Percentiles rank a stretch among this genome's conserved stretches.
These are phyloP conservation scores for Eumerus sabulonum DNA, from an alignment of 2,888 invertebrate genomes.

Conservation along the genomic window DNA sequence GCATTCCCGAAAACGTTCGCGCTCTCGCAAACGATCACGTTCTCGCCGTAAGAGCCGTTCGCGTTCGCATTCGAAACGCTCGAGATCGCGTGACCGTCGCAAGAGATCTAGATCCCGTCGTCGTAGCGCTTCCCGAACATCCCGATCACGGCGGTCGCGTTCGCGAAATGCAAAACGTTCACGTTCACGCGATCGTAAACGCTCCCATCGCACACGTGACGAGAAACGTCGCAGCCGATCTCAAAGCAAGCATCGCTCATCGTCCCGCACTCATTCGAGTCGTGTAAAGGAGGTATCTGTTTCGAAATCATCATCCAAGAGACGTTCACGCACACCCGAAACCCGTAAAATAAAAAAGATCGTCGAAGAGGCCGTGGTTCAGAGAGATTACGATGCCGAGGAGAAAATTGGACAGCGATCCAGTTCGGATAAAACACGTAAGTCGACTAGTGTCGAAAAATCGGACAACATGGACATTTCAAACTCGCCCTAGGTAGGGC, in stretches of 20 bases:
- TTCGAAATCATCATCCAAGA: conserved; percentile 74
- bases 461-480: conserved; percentile 90
- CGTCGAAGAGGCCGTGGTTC: conserved; percentile 73
- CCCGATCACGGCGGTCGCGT: conserved; percentile 71
- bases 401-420: conserved; percentile 75
- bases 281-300: conserved; percentile 75
- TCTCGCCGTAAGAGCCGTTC: conserved; percentile 80
- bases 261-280: conserved; percentile 82
- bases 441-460: conserved; percentile 80
- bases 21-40: conserved; percentile 79
- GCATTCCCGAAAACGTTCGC: conserved; percentile 78
- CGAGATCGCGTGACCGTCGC: conserved; percentile 74
- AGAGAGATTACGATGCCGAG: conserved; percentile 75
- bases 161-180: conserved; percentile 74
- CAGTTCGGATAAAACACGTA: conserved; percentile 80
- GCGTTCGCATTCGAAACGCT: conserved; percentile 76
- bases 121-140: conserved; percentile 70
- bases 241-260: conserved; percentile 79
- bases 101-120: conserved; percentile 76
- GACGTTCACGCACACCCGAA: conserved; percentile 77
- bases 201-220: conserved; percentile 73
- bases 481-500: conserved; percentile 84
- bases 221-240: conserved; percentile 70
- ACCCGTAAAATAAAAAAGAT: conserved; percentile 76
- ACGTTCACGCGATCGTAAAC: conserved; percentile 78